A percentile compares a stretch with the other conserved stretches of the same genome.
Evolutionary conservation across 2,888 invertebrate genomes (phyloP).

Genomic region (Acronicta psi): DNA sequence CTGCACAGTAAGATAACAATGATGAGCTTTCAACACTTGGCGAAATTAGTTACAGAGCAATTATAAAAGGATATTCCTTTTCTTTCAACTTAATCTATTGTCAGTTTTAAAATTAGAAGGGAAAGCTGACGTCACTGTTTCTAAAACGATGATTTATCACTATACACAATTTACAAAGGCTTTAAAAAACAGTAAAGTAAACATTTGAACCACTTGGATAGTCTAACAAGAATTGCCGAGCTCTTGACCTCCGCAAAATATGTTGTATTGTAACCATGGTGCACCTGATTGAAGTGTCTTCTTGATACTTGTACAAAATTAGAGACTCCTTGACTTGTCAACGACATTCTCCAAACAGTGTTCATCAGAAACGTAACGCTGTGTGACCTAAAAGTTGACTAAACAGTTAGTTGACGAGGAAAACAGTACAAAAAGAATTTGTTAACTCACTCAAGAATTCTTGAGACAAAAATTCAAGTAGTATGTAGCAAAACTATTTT

Average conservation of each 20-base stretch:
- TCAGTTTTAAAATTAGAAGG: conserved; percentile 19
- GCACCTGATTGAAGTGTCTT: conserved; percentile 43
- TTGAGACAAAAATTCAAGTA: neutral
- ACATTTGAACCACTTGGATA: conserved; percentile 32
- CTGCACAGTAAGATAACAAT: too few relatives aligned
- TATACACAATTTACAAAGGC: conserved; percentile 28
- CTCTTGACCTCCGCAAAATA: conserved; percentile 58
- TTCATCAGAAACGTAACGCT: conserved; percentile 28
- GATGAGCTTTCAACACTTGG: too few relatives aligned
- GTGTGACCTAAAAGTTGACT: conserved; percentile 18
- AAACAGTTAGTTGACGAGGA: conserved; percentile 2
- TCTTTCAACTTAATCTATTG: too few relatives aligned
- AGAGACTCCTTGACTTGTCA: conserved; percentile 41
- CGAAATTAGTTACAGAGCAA: too few relatives aligned
- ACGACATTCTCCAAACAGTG: conserved; percentile 29
- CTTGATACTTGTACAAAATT: conserved; percentile 42
- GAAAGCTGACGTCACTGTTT: conserved; percentile 22
- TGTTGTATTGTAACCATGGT: conserved; percentile 54
- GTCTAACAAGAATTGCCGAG: conserved; percentile 40
- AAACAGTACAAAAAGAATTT: conserved; percentile 4
- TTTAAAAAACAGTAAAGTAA: conserved; percentile 43
- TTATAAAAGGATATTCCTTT: too few relatives aligned
- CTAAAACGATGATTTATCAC: conserved; percentile 10
- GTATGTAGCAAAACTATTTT: neutral
- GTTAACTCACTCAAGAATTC: neutral